These are phyloP conservation scores for Lepidurus couesii DNA, from an alignment of 1,140 invertebrate species.

Conservation along the genomic window DNA sequence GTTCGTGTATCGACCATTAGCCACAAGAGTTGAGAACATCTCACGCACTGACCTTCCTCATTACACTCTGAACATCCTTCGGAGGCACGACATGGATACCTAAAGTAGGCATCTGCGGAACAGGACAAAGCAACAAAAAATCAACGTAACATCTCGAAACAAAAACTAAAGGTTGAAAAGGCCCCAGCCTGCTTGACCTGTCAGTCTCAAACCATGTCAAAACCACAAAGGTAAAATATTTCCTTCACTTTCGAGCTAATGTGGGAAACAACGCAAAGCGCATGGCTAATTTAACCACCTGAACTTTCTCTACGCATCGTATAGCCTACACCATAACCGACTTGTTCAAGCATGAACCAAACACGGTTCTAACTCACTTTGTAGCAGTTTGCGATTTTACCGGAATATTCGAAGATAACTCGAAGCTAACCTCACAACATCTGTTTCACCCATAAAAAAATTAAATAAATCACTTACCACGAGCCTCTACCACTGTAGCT, in stretches of 20 bases:
- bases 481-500: too few species aligned
- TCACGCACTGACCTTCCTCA: not conserved
- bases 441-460: too few species aligned
- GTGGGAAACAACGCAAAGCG: not conserved
- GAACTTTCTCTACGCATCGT: not conserved
- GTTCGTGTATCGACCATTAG: conserved; percentile 15
- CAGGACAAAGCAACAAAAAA: not conserved
- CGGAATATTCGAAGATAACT: too few species aligned
- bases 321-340: not conserved
- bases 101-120: not conserved
- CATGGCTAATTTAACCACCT: not conserved
- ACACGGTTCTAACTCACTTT: not conserved
- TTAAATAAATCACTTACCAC: too few species aligned
- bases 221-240: not conserved
- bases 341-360: not conserved
- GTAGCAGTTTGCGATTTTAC: too few species aligned
- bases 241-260: not conserved
- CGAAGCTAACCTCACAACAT: too few species aligned
- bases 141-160: not conserved
- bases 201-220: not conserved
- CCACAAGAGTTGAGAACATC: not conserved
- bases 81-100: not conserved
- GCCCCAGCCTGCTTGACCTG: not conserved
- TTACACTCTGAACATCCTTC: conserved; percentile 1
- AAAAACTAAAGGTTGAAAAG: not conserved